A percentile compares a stretch with the other conserved stretches of the same genome.
Evolutionary conservation across 2,113 vertebrate species (phyloP).

Genomic region (Laticauda colubrina): DNA sequence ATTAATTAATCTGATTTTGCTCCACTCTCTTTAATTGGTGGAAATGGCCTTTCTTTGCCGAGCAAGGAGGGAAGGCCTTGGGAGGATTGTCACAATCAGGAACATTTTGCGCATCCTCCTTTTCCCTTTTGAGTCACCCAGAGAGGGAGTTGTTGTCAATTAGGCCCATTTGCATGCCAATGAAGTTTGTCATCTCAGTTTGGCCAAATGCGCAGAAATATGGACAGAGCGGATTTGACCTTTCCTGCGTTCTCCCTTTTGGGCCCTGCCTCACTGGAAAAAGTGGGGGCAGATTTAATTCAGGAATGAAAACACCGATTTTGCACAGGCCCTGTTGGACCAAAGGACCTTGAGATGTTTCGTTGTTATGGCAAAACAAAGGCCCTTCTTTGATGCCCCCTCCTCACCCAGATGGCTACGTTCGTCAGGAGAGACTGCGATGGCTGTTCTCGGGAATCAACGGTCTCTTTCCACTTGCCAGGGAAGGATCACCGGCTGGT

Average conservation of each 20-base stretch:
- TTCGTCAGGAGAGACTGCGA: slow-evolving; percentile 40
- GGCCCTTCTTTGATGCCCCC: slow-evolving; percentile 7
- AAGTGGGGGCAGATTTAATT: slow-evolving; percentile 38
- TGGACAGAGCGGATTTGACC: slow-evolving; percentile 76
- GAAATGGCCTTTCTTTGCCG: slow-evolving; percentile 67
- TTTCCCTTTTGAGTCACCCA: slow-evolving; percentile 53
- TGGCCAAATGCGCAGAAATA: slow-evolving; percentile 73
- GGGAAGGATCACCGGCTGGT: not conserved
- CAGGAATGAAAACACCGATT: slow-evolving; percentile 60
- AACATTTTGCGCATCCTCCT: slow-evolving; percentile 11
- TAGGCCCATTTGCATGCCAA: slow-evolving; percentile 73
- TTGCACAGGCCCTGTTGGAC: slow-evolving; percentile 66
- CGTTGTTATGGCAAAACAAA: slow-evolving; percentile 67
- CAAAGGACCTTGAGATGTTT: slow-evolving; percentile 64
- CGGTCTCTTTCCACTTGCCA: not conserved
- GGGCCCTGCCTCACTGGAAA: slow-evolving; percentile 50
- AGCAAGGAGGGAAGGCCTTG: slow-evolving; percentile 55
- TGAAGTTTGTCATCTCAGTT: slow-evolving; percentile 75
- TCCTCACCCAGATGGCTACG: not conserved
- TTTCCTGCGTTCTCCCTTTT: slow-evolving; percentile 65
- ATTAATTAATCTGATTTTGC: slow-evolving; percentile 79
- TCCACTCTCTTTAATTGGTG: slow-evolving; percentile 75
- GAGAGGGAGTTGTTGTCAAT: slow-evolving; percentile 72
- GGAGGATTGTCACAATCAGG: slow-evolving; percentile 64
- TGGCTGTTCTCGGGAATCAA: slow-evolving; percentile 8